Evolutionary conservation across 2,113 vertebrate species (phyloP).

Genomic region (Crotalus horridus): DNA sequence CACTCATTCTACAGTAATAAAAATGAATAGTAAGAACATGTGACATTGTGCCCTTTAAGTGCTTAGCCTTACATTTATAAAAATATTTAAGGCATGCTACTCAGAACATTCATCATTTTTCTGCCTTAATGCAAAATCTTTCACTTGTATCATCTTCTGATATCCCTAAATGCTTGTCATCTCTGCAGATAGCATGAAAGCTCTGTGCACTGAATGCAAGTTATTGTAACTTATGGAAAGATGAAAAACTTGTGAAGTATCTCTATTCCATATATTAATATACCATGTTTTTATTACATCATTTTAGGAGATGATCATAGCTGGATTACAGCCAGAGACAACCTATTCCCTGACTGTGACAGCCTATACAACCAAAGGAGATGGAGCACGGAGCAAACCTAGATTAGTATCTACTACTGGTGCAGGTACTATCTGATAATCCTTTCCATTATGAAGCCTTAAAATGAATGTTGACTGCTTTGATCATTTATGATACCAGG

Average conservation of each 20-base stretch:
- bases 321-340: slow-evolving; percentile 92
- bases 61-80: slow-evolving; percentile 32
- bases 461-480: background rate
- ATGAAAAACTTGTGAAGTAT: background rate
- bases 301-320: slow-evolving; percentile 91
- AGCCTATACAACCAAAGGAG: slow-evolving; percentile 98
- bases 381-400: slow-evolving; percentile 96
- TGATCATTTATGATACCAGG: background rate
- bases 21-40: background rate
- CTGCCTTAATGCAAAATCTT: slow-evolving; percentile 10
- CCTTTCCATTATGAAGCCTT: background rate
- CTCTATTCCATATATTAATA: background rate
- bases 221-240: background rate
- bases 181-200: slow-evolving; percentile 25
- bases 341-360: slow-evolving; percentile 94
- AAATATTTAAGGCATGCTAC: slow-evolving; percentile 4
- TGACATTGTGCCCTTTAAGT: background rate
- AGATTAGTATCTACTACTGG: slow-evolving; percentile 92
- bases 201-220: background rate
- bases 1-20: background rate
- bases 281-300: slow-evolving; percentile 41
- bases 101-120: slow-evolving; percentile 16
- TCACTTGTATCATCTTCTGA: slow-evolving; percentile 17
- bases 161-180: slow-evolving; percentile 50
- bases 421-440: slow-evolving; percentile 78